Base-by-base conservation (phyloP, 2,888 invertebrate species). In the Eupithecia pulchellata region DNA sequence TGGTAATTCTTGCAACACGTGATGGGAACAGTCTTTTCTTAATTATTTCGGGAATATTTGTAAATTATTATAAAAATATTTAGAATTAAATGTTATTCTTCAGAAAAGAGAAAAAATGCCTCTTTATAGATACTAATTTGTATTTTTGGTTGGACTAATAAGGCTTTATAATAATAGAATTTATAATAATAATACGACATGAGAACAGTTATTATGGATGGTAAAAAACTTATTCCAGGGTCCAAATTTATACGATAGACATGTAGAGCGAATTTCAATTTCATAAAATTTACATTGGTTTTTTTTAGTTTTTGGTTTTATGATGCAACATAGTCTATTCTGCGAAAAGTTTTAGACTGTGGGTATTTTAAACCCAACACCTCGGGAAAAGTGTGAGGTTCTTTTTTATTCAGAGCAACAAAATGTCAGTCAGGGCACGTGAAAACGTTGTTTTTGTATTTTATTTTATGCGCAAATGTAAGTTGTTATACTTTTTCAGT, bases 301-400 rank as follows among this genome's bases (percentile, higher is more conserved):
- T 42, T 20, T 20, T 42, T 9, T 47, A 47, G 42, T n/a, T n/a
- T n/a, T n/a, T n/a, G 42, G 42, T 42, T 42, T 42, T 42, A 42
- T 42, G n/a, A 5, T 2, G 20, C n/a, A 9, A 47, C 42, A 42
- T 57, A 29, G 29, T 27, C 27, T 60, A 11, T 60, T 60, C 58
- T 32, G 58, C 8, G 0, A 60, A 29, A 14, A 32, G 32, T 32
- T 4, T 60, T 57, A 30, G 9, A 20, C 32, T 30, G 58, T 32
- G 58, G 13, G 11, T 69, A 65, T 61, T 69, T 69, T 72, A 72
- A 72, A 75, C 74, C 69, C 60, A 64, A 76, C 73, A 69, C 72
- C 65, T 52, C 69, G 57, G 30, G 73, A 68, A 69, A 75, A 72
- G 70, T 68, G n/a, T 64, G 52, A 73, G 69, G 69, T 68, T 74